These are phyloP conservation scores for Pogonophryne albipinna DNA, from an alignment of 2,797 vertebrate genomes.

Conservation along the genomic window DNA sequence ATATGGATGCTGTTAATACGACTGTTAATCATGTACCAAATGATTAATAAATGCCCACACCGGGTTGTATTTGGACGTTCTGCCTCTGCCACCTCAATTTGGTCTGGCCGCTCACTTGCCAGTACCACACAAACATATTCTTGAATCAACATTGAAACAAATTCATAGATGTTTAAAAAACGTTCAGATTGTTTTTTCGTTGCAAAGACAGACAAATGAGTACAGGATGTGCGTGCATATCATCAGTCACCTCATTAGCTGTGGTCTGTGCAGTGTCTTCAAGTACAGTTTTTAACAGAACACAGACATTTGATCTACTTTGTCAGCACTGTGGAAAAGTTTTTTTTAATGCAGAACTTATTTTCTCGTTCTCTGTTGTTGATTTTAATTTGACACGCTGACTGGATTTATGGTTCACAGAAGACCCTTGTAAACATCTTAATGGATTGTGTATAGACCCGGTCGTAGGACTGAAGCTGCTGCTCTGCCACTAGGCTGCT, in stretches of 20 bases:
- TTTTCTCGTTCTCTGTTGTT: not conserved
- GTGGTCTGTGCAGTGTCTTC: not conserved
- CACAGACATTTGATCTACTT: not conserved
- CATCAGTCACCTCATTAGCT: not conserved
- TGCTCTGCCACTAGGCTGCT: not conserved
- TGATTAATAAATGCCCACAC: too few relatives aligned
- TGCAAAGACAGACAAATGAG: not conserved
- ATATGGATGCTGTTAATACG: too few relatives aligned
- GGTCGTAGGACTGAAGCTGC: not conserved
- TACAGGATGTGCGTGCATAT: not conserved
- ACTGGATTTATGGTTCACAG: not conserved
- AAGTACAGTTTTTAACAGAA: not conserved
- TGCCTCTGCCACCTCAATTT: too few relatives aligned
- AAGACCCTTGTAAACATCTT: not conserved
- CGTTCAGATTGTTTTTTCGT: not conserved
- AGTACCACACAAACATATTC: not conserved
- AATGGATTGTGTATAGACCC: not conserved
- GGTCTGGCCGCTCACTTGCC: too few relatives aligned
- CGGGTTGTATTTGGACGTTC: too few relatives aligned
- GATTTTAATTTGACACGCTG: not conserved
- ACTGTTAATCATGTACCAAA: too few relatives aligned
- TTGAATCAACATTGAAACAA: not conserved
- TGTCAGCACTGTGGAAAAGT: not conserved
- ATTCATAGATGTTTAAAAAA: not conserved
- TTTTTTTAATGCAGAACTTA: not conserved